A percentile compares a stretch with the other conserved stretches of the same genome.
Conservation (phyloP, 2,113 vertebrate species). For the Zosterops japonicus region DNA sequence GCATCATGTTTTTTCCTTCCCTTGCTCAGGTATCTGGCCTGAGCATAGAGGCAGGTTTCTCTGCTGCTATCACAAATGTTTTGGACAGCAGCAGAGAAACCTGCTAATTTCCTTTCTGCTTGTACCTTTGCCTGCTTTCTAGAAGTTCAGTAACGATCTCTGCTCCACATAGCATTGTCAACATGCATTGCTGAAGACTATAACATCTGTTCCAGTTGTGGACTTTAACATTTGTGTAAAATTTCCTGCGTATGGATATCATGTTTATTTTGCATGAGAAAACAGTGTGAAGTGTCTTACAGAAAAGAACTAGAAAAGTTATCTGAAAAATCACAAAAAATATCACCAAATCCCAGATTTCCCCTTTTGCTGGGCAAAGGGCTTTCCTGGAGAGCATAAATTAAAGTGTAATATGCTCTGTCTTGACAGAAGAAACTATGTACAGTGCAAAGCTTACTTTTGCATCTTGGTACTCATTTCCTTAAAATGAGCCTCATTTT, state of each 20-base stretch:
- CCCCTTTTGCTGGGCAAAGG: neutral
- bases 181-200: neutral
- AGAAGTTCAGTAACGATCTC: neutral
- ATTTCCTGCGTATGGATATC: neutral
- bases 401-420: neutral
- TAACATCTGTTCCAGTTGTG: neutral
- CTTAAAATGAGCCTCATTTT: neutral
- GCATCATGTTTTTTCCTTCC: accelerated
- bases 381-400: neutral
- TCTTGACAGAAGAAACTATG: neutral
- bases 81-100: neutral
- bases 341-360: neutral
- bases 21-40: neutral
- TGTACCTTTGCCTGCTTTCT: neutral
- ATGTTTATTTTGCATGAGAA: neutral
- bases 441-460: neutral
- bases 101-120: neutral
- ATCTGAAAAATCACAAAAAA: neutral
- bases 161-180: neutral
- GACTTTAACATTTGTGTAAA: neutral
- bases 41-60: neutral
- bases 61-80: neutral
- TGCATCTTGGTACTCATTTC: neutral
- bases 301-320: neutral
- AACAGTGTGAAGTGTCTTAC: neutral